Evolutionary conservation across 2,888 invertebrate genomes (phyloP), one percentile per base, ranked within the genome.

Genomic region (Dynastes grantii): DNA sequence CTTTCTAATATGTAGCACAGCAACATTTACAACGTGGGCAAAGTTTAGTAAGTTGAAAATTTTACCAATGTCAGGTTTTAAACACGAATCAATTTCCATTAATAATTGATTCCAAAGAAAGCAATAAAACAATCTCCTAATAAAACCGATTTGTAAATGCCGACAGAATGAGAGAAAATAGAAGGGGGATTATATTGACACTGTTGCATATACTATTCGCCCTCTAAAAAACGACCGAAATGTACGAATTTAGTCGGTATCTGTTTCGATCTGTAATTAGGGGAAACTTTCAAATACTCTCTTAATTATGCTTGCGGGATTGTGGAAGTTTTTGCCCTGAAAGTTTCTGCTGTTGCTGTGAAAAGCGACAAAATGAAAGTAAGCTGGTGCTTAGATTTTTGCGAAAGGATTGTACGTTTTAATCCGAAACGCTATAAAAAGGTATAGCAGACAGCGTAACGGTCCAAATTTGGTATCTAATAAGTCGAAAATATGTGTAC

Each of bases 271-370:
- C 2, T 13, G 4, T 55, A 22, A 22, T 55, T 45, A 45, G 45
- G 45, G 45, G 45, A 45, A 55, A 55, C 55, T 55, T 55, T 55
- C 55, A 55, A 55, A 55, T 55, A 55, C 22, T 55, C 55, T 16
- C 55, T 55, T 55, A 55, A 55, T 55, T 55, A 55, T 55, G 6
- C 16, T 22, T 27, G 16, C 16, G n/a, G 55, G 0, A 45, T 55
- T 55, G 22, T 16, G 22, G 22, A 22, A 22, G 55, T 55, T 55
- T 55, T 55, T 55, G 53, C 5, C 16, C 53, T 32, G 4, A 32
- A 32, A 32, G 32, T 32, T 32, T 32, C 5, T 32, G 32, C 32
- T 32, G 32, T 32, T 16, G 55, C 16, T 22, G 22, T 55, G 55
- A 55, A 55, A 55, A 55, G 22, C 6, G 22, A 22, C 22, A 22